These are phyloP conservation scores for Drosophila eohydei DNA, from an alignment of 2,888 invertebrate species.

Conservation along the genomic window DNA sequence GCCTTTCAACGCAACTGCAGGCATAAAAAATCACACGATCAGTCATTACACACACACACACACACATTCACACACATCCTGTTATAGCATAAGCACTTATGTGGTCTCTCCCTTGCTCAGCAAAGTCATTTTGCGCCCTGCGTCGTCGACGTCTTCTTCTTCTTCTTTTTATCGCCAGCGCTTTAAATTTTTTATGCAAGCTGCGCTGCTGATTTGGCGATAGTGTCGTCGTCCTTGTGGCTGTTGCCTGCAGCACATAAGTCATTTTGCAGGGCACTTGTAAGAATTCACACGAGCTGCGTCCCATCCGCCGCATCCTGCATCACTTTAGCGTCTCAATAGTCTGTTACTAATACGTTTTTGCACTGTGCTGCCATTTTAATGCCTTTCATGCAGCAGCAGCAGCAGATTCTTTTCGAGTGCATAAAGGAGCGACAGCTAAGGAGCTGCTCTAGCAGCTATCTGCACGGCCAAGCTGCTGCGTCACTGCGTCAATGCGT, in stretches of 20 bases:
- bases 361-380: slow-evolving; percentile 68
- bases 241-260: slow-evolving; percentile 70
- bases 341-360: slow-evolving; percentile 79
- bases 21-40: slow-evolving; percentile 81
- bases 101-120: slow-evolving; percentile 39
- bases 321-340: slow-evolving; percentile 76
- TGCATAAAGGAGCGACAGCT: slow-evolving; percentile 69
- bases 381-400: slow-evolving; percentile 71
- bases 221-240: slow-evolving; percentile 61
- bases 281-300: slow-evolving; percentile 73
- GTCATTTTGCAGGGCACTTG: slow-evolving; percentile 78
- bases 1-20: slow-evolving; percentile 78
- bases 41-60: slow-evolving; percentile 73
- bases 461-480: slow-evolving; percentile 47
- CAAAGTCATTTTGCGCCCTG: slow-evolving; percentile 68
- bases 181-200: slow-evolving; percentile 76
- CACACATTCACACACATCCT: slow-evolving; percentile 25
- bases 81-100: slow-evolving; percentile 75
- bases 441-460: slow-evolving; percentile 51
- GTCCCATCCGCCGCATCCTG: slow-evolving; percentile 54
- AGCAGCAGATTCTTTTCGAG: slow-evolving; percentile 70
- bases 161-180: slow-evolving; percentile 64
- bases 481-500: slow-evolving; percentile 74
- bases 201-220: slow-evolving; percentile 77
- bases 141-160: slow-evolving; percentile 13